phyloP scores from a whole-genome alignment of 2,797 vertebrate genomes.

The Myotis myotis region DNA sequence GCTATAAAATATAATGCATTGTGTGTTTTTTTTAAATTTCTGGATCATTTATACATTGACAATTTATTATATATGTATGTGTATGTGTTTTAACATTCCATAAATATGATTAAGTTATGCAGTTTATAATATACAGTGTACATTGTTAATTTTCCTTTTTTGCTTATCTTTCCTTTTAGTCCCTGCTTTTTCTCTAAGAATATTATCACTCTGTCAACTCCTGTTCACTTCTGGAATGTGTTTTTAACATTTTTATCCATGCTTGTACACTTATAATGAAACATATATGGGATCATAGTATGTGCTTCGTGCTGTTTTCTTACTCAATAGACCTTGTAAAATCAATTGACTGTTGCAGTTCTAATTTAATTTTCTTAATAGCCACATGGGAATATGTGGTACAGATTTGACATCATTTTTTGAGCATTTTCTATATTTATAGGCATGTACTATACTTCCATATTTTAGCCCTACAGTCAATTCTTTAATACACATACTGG shows the following conservation, averaged over 20 bases:
- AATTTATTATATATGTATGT: neutral
- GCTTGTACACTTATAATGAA: neutral
- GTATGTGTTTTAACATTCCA: neutral
- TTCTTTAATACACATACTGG: neutral
- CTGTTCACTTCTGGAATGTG: neutral
- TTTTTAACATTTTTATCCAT: neutral
- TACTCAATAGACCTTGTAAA: neutral
- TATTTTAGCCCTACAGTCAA: neutral
- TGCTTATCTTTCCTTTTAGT: neutral
- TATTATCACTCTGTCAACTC: neutral
- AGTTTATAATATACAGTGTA: neutral
- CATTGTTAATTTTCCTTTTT: neutral
- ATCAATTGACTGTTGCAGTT: neutral
- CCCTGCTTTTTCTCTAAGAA: neutral
- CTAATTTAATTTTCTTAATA: neutral
- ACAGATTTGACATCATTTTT: neutral
- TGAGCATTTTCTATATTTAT: neutral
- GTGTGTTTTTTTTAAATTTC: neutral
- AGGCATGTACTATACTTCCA: fast-evolving
- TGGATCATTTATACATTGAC: neutral
- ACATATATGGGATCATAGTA: neutral
- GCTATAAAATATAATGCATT: neutral
- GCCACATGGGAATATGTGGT: neutral
- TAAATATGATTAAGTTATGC: neutral
- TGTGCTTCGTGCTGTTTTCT: neutral